Evolutionary conservation across 1,140 invertebrate genomes (phyloP), one percentile per base, ranked within the genome.

Genomic region (Polyergus mexicanus): DNA sequence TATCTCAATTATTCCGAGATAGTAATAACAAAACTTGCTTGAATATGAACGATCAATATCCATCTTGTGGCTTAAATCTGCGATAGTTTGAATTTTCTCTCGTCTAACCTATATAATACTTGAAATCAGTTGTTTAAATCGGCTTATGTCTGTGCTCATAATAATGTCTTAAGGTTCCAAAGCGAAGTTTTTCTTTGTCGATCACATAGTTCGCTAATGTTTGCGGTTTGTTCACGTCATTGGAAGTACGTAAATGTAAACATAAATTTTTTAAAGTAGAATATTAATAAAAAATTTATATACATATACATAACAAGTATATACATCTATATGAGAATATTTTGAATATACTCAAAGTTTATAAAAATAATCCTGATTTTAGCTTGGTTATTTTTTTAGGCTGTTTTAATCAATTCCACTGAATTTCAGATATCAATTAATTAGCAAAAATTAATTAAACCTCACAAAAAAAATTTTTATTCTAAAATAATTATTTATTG

Each of bases 21-120:
- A 83, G 51, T 54, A 60, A 62, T 60, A 60, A 60, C 54, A 68
- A 72, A 60, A 72, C 51, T 81, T 44, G 76, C 8, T 80, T 28
- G 13, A 41, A 66, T 13, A 44, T 51, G 44, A n/a, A 32, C 25
- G 28, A 65, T 66, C 62, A 25, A 78, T 80, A 69, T 80, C 76
- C 54, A 80, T 54, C n/a, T 68, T 28, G 76, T 16, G 44, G 63
- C 13, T 81, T 32, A 58, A 51, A 44, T 69, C 6, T 35, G 10
- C 10, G 19, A 60, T 28, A 25, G 19, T 58, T 56, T 7, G 16
- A 68, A 71, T 72, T 44, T 32, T 32, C 32, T 32, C 32, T 32
- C 32, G 32, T 32, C 32, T 44, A 32, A 72, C 60, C 66, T 68
- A 16, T n/a, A 60, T 81, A 81, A 71, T 81, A 38, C 3, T n/a